Evolutionary conservation across 2,888 invertebrate genomes (phyloP), one percentile per base, ranked within the genome.

Genomic region (Nasonovia ribisnigri): DNA sequence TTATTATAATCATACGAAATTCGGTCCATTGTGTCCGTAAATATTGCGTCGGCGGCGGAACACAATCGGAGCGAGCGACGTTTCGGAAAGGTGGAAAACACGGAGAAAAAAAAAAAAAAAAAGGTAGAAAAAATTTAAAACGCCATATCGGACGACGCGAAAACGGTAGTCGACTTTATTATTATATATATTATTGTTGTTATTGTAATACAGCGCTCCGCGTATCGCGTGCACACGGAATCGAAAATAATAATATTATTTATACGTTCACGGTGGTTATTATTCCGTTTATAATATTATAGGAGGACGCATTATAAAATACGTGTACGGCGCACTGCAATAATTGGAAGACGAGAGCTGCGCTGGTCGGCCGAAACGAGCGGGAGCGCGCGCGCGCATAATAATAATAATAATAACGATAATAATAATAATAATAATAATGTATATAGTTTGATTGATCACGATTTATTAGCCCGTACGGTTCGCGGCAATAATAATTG

Each of bases 401-500:
- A 57, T 57, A 57, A 77, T 77, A 24, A 54, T 57, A 46, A 46
- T 46, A 46, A 46, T 46, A 46, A 46, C 11, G 11, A 46, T 46
- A 46, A 46, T 46, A 46, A 46, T 46, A 46, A 46, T 46, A 46
- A 46, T 46, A 46, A 46, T 46, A 46, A 46, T 46, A 46, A 46
- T 46, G 46, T 67, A 46, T 46, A 20, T 77, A 77, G 77, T 89
- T 88, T 89, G 93, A 93, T 93, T 84, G 93, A 84, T 90, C 93
- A 93, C 93, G 93, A 90, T 93, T 93, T 93, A 93, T 93, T 90
- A 60, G 90, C 84, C 84, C 92, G 88, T 88, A 54, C 88, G 92
- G 92, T 92, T 92, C 93, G 90, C 84, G 90, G 93, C 93, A 57
- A 89, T 90, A 90, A 93, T 93, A 93, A 93, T 93, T 93, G 93